Percentiles rank a stretch among this genome's conserved stretches.
Evolutionary conservation across 2,888 invertebrate species (phyloP).

Genomic region (Phania funesta): DNA sequence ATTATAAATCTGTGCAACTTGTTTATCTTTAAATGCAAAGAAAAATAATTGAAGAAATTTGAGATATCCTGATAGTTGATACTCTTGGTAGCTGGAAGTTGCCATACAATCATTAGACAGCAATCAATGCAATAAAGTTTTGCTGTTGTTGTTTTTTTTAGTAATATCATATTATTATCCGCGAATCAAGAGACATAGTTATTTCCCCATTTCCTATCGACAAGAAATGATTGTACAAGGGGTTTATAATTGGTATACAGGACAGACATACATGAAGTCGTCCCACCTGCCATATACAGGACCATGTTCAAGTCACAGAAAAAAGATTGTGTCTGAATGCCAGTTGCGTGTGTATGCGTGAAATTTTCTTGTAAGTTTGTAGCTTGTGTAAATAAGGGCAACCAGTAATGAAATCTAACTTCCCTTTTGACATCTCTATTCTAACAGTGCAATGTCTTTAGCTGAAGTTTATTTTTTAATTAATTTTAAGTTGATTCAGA

Average conservation of each 20-base stretch:
- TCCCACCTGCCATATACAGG: background rate
- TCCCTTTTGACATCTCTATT: background rate
- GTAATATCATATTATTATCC: constrained; percentile 2
- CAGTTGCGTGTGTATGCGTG: background rate
- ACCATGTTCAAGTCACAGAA: background rate
- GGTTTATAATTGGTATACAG: background rate
- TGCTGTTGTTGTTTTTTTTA: background rate
- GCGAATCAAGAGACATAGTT: constrained; percentile 19
- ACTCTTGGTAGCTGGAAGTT: constrained; percentile 5
- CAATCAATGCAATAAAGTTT: background rate
- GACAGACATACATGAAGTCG: background rate
- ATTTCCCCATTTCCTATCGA: background rate
- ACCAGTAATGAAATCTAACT: background rate
- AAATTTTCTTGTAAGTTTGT: background rate
- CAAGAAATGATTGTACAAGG: background rate
- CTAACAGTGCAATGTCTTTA: constrained; percentile 5
- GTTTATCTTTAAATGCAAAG: too few species aligned
- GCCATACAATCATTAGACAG: constrained; percentile 28
- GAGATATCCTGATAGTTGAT: too few species aligned
- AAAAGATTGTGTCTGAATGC: background rate
- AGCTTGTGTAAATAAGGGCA: background rate
- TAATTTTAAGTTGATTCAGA: constrained; percentile 60
- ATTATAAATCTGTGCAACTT: too few species aligned
- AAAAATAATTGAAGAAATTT: too few species aligned
- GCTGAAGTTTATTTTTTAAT: constrained; percentile 51